A percentile compares a stretch with the other conserved stretches of the same genome.
phyloP scores from a whole-genome alignment of 2,888 invertebrate genomes.

The Protodeltote pygarga region DNA sequence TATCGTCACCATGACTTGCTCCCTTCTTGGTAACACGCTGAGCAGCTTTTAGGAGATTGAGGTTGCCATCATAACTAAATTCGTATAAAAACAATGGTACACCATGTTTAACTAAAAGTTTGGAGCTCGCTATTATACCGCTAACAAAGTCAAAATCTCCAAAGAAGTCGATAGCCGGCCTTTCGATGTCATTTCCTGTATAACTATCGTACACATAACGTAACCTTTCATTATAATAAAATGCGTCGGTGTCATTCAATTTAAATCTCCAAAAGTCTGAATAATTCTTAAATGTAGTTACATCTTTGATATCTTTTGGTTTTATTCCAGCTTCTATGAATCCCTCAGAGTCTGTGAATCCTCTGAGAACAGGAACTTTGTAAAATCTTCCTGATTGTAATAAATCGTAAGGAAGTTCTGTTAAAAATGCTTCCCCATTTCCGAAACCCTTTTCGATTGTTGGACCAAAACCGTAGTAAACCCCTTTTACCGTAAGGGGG shows the following conservation, averaged over 20 bases:
- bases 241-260: slow-evolving; percentile 31
- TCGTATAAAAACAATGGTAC: slow-evolving; percentile 59
- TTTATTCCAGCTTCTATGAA: slow-evolving; percentile 57
- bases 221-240: slow-evolving; percentile 45
- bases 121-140: slow-evolving; percentile 46
- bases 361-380: slow-evolving; percentile 78
- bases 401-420: slow-evolving; percentile 67
- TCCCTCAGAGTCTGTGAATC: slow-evolving; percentile 63
- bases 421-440: slow-evolving; percentile 57
- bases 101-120: slow-evolving; percentile 24
- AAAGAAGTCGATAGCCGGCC: slow-evolving; percentile 59
- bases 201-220: slow-evolving; percentile 27
- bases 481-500: slow-evolving; percentile 8
- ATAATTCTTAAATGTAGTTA: slow-evolving; percentile 54
- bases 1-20: slow-evolving; percentile 63
- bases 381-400: slow-evolving; percentile 67
- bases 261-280: slow-evolving; percentile 44
- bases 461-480: slow-evolving; percentile 61
- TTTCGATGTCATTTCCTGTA: slow-evolving; percentile 42
- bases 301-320: slow-evolving; percentile 44
- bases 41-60: slow-evolving; percentile 49
- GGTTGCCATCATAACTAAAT: slow-evolving; percentile 62
- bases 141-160: slow-evolving; percentile 61
- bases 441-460: slow-evolving; percentile 64
- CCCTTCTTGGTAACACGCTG: slow-evolving; percentile 39